These are phyloP conservation scores for Pristionchus entomophagus DNA, from an alignment of 2,888 invertebrate genomes.

Conservation along the genomic window DNA sequence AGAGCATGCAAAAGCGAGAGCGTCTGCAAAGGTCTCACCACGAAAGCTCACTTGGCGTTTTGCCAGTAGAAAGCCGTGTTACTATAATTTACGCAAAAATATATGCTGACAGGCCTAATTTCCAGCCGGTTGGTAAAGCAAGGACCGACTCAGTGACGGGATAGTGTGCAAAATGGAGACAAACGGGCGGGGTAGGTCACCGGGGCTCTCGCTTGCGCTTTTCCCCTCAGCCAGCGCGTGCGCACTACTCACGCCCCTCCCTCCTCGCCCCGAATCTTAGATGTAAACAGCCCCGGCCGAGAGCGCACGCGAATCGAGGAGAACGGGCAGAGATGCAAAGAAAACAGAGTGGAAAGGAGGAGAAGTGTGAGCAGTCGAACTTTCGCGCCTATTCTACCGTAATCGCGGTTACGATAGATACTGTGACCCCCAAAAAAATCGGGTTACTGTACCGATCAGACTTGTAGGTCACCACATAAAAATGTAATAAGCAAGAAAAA, in stretches of 20 bases:
- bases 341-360: background rate
- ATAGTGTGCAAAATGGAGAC: no score
- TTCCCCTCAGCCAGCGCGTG: background rate
- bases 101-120: no score
- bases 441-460: background rate
- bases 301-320: background rate
- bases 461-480: background rate
- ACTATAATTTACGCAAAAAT: no score
- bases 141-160: no score
- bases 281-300: conserved; percentile 16
- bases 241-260: background rate
- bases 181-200: no score
- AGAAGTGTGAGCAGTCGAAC: background rate
- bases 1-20: no score
- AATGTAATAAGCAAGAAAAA: no score
- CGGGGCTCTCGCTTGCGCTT: background rate
- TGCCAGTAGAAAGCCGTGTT: no score
- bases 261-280: background rate
- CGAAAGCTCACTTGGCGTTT: no score
- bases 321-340: conserved; percentile 19
- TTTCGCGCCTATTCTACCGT: conserved; percentile 22
- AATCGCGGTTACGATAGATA: background rate
- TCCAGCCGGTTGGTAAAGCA: no score
- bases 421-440: no score
- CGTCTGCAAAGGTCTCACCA: no score